Evolutionary conservation across 2,888 invertebrate species (phyloP).

Genomic region (Xanthorhoe designata): DNA sequence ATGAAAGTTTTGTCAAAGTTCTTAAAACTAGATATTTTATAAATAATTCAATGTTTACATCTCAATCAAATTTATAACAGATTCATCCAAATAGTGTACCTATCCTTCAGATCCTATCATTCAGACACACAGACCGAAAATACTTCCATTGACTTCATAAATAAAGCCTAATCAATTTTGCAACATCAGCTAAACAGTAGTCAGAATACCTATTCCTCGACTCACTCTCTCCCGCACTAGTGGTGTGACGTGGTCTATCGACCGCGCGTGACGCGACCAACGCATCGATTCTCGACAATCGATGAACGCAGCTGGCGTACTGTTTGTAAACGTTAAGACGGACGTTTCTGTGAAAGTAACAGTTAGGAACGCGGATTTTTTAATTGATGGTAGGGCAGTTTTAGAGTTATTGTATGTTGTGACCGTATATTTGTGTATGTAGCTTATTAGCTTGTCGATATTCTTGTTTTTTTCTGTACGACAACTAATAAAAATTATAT

Average conservation of each 20-base stretch:
- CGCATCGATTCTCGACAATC: conserved; percentile 54
- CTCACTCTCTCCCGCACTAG: conserved; percentile 19
- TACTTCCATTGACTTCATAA: no score
- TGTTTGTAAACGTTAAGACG: conserved; percentile 45
- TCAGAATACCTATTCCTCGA: background rate
- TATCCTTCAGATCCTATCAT: no score
- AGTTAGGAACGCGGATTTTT: background rate
- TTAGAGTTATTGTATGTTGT: background rate
- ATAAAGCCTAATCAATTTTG: no score
- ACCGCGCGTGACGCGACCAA: conserved; percentile 42
- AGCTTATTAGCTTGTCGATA: no score
- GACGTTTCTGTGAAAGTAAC: background rate
- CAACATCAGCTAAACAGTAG: background rate
- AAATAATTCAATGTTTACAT: no score
- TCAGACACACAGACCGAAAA: no score
- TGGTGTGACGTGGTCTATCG: conserved; percentile 34
- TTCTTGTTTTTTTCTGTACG: no score
- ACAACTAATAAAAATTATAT: no score
- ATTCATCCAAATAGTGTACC: no score
- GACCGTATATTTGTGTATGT: background rate
- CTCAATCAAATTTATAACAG: no score
- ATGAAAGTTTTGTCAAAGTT: no score
- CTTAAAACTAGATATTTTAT: no score
- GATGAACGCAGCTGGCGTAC: conserved; percentile 60
- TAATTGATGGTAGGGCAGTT: background rate